Evolutionary conservation across 2,113 vertebrate genomes (phyloP).

Genomic region (Alouatta palliata): DNA sequence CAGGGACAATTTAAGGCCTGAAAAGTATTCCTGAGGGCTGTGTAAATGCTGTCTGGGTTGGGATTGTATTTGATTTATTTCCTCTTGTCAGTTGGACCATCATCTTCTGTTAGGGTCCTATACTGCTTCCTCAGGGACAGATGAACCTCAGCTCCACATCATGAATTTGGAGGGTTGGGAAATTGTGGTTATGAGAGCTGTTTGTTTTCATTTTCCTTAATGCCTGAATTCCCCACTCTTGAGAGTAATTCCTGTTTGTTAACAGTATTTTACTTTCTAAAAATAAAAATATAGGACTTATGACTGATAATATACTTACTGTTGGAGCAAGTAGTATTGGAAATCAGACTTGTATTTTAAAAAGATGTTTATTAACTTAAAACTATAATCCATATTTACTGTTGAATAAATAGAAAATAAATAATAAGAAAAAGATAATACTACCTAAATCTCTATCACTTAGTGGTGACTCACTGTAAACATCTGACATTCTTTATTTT

Average conservation of each 20-base stretch:
- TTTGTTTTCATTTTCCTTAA: conserved; percentile 29
- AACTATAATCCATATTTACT: background rate
- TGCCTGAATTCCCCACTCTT: background rate
- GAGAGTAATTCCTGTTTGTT: background rate
- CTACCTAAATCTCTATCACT: background rate
- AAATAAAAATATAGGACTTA: background rate
- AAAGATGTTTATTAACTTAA: conserved; percentile 28
- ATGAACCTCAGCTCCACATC: background rate
- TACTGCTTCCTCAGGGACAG: background rate
- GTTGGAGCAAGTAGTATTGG: background rate
- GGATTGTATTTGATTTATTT: background rate
- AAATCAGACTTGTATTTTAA: conserved; percentile 12
- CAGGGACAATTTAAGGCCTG: background rate
- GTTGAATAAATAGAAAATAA: conserved; percentile 42
- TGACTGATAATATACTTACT: background rate
- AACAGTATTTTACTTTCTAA: conserved; percentile 10
- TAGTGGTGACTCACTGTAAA: background rate
- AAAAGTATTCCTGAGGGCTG: background rate
- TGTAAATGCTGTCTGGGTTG: background rate
- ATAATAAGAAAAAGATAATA: conserved; percentile 1
- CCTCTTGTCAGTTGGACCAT: background rate
- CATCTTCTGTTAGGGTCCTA: background rate
- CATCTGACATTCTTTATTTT: background rate
- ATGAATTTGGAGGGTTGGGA: background rate
- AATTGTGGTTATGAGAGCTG: background rate